A percentile compares a stretch with the other conserved stretches of the same genome.
Conservation (phyloP, 1,140 invertebrate genomes). For the Philopotamus ludificatus region DNA sequence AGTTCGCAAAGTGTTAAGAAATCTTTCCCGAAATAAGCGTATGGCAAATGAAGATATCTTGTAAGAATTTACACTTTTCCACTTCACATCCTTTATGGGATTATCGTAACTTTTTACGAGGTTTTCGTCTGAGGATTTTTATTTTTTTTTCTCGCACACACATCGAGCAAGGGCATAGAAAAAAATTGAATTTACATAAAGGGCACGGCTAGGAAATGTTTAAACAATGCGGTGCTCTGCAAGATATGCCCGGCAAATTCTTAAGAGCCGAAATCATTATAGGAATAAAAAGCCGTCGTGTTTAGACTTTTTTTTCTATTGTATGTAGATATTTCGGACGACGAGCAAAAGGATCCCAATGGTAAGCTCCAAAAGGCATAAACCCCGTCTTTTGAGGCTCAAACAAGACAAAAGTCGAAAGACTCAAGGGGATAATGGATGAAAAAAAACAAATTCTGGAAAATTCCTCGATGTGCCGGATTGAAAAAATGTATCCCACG, state of each 20-base stretch:
- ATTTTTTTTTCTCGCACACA: background rate
- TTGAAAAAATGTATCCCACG: background rate
- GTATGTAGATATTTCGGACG: too few relatives aligned
- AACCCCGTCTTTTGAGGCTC: background rate
- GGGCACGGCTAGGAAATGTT: too few relatives aligned
- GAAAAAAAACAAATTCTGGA: slow-evolving; percentile 6
- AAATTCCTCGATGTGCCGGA: slow-evolving; percentile 12
- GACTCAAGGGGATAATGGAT: background rate
- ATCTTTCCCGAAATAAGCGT: background rate
- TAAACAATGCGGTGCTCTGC: too few relatives aligned
- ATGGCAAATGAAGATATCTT: background rate
- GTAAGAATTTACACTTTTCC: background rate
- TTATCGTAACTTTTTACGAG: background rate
- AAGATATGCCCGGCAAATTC: too few relatives aligned
- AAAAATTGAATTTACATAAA: too few relatives aligned
- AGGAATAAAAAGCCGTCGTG: too few relatives aligned
- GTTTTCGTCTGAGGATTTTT: too few relatives aligned
- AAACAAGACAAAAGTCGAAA: slow-evolving; percentile 8
- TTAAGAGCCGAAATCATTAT: too few relatives aligned
- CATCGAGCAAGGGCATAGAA: too few relatives aligned
- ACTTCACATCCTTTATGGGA: background rate
- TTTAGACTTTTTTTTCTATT: too few relatives aligned
- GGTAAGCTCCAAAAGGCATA: background rate
- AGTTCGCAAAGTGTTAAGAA: background rate
- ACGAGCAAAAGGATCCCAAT: background rate